Conservation (phyloP, 2,888 invertebrate genomes). For the Ephialtes manifestator region DNA sequence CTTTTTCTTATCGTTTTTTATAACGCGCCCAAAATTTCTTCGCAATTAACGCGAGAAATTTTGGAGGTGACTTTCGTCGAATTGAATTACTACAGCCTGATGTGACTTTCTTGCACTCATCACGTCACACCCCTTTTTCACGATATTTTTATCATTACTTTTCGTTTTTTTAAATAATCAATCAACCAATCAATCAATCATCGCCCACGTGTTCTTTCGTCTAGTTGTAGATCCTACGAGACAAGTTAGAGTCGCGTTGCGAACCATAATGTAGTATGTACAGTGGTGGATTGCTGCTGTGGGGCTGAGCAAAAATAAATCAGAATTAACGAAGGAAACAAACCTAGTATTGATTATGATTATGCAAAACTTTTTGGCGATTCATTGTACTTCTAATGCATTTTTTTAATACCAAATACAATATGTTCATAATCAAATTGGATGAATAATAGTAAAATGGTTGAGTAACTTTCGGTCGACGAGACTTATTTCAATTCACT, state of each 20-base stretch:
- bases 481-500: background rate
- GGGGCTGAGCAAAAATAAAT: constrained; percentile 28
- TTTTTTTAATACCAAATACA: background rate
- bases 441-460: background rate
- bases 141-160: background rate
- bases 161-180: background rate
- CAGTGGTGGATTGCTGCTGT: constrained; percentile 43
- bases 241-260: constrained; percentile 37
- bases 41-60: background rate
- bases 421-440: background rate
- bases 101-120: constrained; percentile 8
- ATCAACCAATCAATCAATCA: constrained; percentile 31
- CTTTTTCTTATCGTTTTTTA: constrained; percentile 1
- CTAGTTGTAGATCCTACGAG: constrained; percentile 33
- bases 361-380: background rate
- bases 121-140: background rate
- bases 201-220: constrained; percentile 13
- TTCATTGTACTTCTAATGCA: background rate
- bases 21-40: constrained; percentile 7
- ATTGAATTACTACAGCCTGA: constrained; percentile 21
- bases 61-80: background rate
- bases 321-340: background rate
- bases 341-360: background rate
- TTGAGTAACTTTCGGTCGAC: background rate
- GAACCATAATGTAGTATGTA: constrained; percentile 43